Conservation (phyloP, 2,888 invertebrate species). For the Drosophila demipolita region DNA sequence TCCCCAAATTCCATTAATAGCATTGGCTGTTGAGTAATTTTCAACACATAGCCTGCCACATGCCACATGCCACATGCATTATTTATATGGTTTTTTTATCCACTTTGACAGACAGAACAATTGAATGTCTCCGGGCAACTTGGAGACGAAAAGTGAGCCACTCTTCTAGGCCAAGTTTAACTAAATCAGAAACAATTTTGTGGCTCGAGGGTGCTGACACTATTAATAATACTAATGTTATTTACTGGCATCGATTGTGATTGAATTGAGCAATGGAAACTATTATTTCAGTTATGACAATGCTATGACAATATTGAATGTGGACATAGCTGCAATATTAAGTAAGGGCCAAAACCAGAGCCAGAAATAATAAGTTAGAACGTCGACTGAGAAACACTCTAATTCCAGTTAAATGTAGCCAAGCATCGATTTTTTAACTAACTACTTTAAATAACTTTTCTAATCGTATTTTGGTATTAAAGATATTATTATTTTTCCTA, state of each 20-base stretch:
- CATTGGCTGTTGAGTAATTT: constrained; percentile 53
- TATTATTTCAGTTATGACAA: background rate
- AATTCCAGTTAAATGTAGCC: background rate
- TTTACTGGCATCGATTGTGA: background rate
- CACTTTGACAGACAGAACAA: background rate
- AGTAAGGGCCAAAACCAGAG: background rate
- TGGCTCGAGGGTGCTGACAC: background rate
- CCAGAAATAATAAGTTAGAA: background rate
- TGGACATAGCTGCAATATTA: too few relatives aligned
- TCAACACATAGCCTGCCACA: constrained; percentile 55
- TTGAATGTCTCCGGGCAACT: constrained; percentile 1
- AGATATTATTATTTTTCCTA: accelerated
- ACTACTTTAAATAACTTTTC: too few relatives aligned
- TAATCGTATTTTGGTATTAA: background rate
- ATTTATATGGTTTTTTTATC: constrained; percentile 51
- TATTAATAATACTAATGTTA: background rate
- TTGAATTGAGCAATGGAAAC: background rate
- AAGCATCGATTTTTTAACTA: background rate
- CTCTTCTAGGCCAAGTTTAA: background rate
- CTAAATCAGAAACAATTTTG: background rate
- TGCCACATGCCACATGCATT: constrained; percentile 61
- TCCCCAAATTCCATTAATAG: constrained; percentile 1
- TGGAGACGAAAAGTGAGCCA: background rate
- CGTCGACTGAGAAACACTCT: background rate
- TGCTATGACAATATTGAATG: background rate